These are phyloP conservation scores for Ophioderma brevispina DNA, from an alignment of 35 echinoderm and acorn worm genomes.

Conservation along the genomic window DNA sequence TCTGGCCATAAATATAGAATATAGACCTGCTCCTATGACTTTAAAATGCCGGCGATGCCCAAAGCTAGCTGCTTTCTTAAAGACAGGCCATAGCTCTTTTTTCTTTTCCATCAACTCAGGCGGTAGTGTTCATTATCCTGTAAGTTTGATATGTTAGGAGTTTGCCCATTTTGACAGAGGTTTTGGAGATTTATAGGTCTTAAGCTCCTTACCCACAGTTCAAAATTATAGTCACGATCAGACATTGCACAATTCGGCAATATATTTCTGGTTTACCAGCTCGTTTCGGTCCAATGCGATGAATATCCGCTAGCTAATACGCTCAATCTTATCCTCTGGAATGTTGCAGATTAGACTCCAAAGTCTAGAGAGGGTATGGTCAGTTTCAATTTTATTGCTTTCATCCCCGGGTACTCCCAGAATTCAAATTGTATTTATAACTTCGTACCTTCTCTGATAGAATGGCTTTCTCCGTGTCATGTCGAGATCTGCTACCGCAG, in stretches of 20 bases:
- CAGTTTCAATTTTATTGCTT: neutral
- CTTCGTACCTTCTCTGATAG: neutral
- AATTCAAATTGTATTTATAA: neutral
- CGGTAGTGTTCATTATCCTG: neutral
- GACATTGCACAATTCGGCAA: neutral
- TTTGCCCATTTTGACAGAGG: neutral
- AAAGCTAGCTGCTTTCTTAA: neutral
- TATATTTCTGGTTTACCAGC: neutral
- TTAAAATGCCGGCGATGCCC: neutral
- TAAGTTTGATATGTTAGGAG: neutral
- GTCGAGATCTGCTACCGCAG: neutral
- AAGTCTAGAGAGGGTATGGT: neutral
- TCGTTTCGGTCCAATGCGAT: neutral
- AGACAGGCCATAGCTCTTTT: too few species aligned
- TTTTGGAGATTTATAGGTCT: neutral
- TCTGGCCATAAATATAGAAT: neutral
- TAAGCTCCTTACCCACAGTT: neutral
- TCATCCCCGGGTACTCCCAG: neutral
- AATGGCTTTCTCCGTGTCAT: neutral
- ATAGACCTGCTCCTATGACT: neutral
- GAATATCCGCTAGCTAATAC: neutral
- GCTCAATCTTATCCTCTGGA: neutral
- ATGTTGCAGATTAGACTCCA: neutral
- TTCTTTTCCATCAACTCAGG: neutral
- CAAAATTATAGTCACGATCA: too few species aligned